Percentiles rank a stretch among this genome's conserved stretches.
Conservation (phyloP, 2,113 vertebrate genomes). For the Tor tambroides region DNA sequence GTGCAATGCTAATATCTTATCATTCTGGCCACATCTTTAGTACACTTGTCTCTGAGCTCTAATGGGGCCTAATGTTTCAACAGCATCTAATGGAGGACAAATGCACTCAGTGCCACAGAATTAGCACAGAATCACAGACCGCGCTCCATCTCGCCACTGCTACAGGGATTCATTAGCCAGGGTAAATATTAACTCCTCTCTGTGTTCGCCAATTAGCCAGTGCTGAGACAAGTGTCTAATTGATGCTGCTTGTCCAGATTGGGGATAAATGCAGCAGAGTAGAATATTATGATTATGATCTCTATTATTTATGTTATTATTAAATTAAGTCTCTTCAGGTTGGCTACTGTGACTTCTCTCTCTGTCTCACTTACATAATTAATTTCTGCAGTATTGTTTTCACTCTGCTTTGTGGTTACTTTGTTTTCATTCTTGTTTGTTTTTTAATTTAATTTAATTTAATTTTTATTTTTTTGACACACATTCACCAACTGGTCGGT, state of each 20-base stretch:
- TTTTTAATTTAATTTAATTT: slow-evolving; percentile 7
- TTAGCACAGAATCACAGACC: slow-evolving; percentile 21
- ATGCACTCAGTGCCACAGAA: slow-evolving; percentile 25
- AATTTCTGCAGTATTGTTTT: background rate
- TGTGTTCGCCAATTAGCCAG: slow-evolving; percentile 29
- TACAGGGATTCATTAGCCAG: slow-evolving; percentile 30
- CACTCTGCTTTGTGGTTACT: slow-evolving; percentile 6
- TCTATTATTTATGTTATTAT: slow-evolving; percentile 18
- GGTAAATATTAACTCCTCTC: slow-evolving; percentile 46
- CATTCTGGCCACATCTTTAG: slow-evolving; percentile 5
- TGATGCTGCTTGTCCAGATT: background rate
- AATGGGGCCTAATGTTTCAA: slow-evolving; percentile 47
- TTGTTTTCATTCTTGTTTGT: slow-evolving; percentile 51
- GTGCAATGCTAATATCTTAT: slow-evolving; percentile 29
- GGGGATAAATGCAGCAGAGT: background rate
- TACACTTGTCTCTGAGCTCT: slow-evolving; percentile 30
- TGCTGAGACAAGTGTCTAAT: slow-evolving; percentile 22
- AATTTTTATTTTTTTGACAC: slow-evolving; percentile 18
- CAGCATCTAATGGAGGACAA: slow-evolving; percentile 50
- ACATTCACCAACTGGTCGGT: slow-evolving; percentile 73
- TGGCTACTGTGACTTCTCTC: background rate
- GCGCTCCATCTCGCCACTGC: slow-evolving; percentile 1
- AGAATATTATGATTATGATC: slow-evolving; percentile 20
- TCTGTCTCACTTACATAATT: background rate
- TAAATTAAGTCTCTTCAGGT: background rate